Evolutionary conservation across 2,888 invertebrate genomes (phyloP).

Genomic region (Rhagonycha lutea): DNA sequence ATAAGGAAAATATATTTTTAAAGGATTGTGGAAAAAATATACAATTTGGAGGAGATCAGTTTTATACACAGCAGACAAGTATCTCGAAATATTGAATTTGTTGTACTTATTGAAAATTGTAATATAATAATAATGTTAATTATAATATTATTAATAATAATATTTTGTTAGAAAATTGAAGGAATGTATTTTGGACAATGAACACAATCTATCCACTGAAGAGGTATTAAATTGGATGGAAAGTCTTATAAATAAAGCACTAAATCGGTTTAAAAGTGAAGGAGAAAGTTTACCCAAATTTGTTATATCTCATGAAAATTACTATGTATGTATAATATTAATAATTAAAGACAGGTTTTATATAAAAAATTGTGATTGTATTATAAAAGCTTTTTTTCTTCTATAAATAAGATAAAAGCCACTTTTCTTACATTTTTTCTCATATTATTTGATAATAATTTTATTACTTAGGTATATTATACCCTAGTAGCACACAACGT

Average conservation of each 20-base stretch:
- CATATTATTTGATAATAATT: too few species aligned
- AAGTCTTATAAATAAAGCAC: constrained; percentile 54
- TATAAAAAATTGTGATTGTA: neutral
- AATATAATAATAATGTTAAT: neutral
- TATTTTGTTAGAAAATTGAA: neutral
- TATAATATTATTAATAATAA: neutral
- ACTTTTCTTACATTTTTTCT: too few species aligned
- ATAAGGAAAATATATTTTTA: too few species aligned
- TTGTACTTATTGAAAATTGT: too few species aligned
- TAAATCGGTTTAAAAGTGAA: constrained; percentile 47
- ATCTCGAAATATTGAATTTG: too few species aligned
- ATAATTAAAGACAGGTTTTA: too few species aligned
- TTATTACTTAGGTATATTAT: too few species aligned
- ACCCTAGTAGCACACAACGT: too few species aligned
- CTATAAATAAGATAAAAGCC: neutral
- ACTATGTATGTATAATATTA: constrained; percentile 16
- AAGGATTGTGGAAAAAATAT: too few species aligned
- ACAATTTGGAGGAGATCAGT: too few species aligned
- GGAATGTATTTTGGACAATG: neutral
- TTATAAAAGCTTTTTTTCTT: neutral
- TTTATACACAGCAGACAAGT: too few species aligned
- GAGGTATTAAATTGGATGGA: constrained; percentile 62
- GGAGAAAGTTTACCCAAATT: neutral
- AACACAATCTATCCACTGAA: constrained; percentile 50
- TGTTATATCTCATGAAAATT: neutral